Evolutionary conservation across 2,113 vertebrate species (phyloP), one percentile per base, ranked within the genome.

Genomic region (Trematomus loennbergii): DNA sequence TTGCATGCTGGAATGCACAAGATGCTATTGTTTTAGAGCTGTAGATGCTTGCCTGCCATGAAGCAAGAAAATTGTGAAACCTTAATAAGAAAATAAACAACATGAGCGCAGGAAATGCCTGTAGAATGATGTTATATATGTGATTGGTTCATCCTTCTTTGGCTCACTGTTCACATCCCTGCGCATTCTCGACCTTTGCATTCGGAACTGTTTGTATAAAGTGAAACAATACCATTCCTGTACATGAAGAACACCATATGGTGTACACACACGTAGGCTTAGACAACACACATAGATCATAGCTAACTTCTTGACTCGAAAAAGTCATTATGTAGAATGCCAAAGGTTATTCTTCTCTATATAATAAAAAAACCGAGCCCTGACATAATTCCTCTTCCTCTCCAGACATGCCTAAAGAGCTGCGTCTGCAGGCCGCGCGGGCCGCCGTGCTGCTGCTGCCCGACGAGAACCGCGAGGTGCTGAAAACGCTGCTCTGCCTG

Each of bases 341-440:
- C 50, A 29, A 43, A 29, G 25, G 61, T 68, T 70, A 75, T 63
- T 69, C 13, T 49, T 36, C 16, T 2, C 5, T 2, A 6, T 53
- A 0, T 52, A 4, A 64, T 33, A 15, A 50, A 68, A 50, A 16
- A 12, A 33, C 3, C 3, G 1, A 79, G 16, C 9, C 45, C 15
- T 52, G 45, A 73, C 75, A 55, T 71, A 25, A 58, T 55, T 18
- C 17, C 22, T 79, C 22, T 79, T 63, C 45, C 29, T 75, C 66
- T 48, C 9, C 80, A 99, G 98, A 97, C 1, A 97, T 99, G 70
- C 98, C 98, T 17, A 97, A 96, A 79, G 98, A 99, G 79, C 97
- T 98, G 81, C 94, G 95, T 55, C 94, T 99, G 65, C 97, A 96
- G 94, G 98, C 98, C 0, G 96, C 94, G 22, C 97, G 97, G 6